Evolutionary conservation across 1,140 invertebrate genomes (phyloP), one percentile per base, ranked within the genome.

Genomic region (Heliconius eleuchia): DNA sequence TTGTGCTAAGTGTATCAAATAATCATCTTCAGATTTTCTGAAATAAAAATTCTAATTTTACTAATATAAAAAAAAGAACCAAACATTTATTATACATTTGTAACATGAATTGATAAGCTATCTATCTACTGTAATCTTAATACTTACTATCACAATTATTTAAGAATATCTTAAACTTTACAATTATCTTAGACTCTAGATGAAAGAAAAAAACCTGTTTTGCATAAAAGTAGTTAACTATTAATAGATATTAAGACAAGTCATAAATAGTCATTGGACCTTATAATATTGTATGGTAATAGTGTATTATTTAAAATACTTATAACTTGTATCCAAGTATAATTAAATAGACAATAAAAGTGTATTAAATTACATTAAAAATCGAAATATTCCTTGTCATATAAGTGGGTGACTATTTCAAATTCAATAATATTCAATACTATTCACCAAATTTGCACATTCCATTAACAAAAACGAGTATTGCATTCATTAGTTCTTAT

Each of bases 1-100:
- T 66, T 30, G n/a, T 66, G 8, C 9, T 66, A 27, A 13, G 1
- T 27, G 11, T 66, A 23, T 66, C 13, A 66, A 66, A 66, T 66
- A 66, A 23, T n/a, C 30, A 72, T 72, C 37, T n/a, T 72, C 71
- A 66, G 60, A 66, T 72, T 72, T 13, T 16, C 71, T 72, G 37
- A 72, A 72, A 72, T 19, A 13, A 19, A 72, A n/a, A 39, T 39
- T 30, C 2, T 16, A 66, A 13, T 66, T 3, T 66, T 27, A 13
- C 27, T 55, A 7, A 19, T 55, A 18, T 19, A 2, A 55, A 55
- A 18, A n/a, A 55, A 55, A 18, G 11, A 4, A 46, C 42, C 42
- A 46, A 13, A 46, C 42, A 13, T 11, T 46, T 16, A 46, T 46
- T 27, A 27, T 27, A 66, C 23, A 13, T 30, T 66, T 66, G 60